Evolutionary conservation across 2,888 invertebrate species (phyloP), one percentile per base, ranked within the genome.

Genomic region (Barypeithes pellucidus): DNA sequence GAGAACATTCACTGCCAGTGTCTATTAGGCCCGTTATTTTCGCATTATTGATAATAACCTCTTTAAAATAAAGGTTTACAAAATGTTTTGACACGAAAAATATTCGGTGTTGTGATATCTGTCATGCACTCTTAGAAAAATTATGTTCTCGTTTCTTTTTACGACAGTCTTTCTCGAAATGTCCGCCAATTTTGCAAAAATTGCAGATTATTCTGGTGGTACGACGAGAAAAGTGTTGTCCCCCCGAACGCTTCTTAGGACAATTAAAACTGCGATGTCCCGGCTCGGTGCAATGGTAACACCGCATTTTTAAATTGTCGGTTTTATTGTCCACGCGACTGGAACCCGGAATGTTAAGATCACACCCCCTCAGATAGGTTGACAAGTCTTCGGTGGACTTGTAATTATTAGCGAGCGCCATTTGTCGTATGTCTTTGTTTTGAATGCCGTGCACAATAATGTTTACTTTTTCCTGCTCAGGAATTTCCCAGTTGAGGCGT

Each of bases 11-110:
- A 36, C 36, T 36, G 36, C 36, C 36, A 36, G 36, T 36, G 36
- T 36, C 36, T 36, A 36, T 36, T 36, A 36, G 9, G 9, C 36
- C 36, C 11, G 36, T 11, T 36, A 36, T 36, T 36, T 9, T 11
- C 5, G 36, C 9, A 36, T 36, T 36, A 12, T 8, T 36, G 36
- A 36, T 12, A 36, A 36, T 5, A 36, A 36, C 36, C 2, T 36
- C 36, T 36, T 36, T 36, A 36, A 36, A 36, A 36, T 36, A 36
- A 5, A 36, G 9, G 36, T 36, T 36, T 12, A 36, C 36, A 14
- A 41, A 41, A 14, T 41, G 41, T 41, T 41, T 41, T 41, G 41
- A 41, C n/a, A n/a, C n/a, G n/a, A n/a, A n/a, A n/a, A n/a, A n/a
- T n/a, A n/a, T n/a, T n/a, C n/a, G n/a, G n/a, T n/a, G n/a, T n/a